Evolutionary conservation across 2,797 vertebrate species (phyloP), one percentile per base, ranked within the genome.

Genomic region (Sarcoramphus papa): DNA sequence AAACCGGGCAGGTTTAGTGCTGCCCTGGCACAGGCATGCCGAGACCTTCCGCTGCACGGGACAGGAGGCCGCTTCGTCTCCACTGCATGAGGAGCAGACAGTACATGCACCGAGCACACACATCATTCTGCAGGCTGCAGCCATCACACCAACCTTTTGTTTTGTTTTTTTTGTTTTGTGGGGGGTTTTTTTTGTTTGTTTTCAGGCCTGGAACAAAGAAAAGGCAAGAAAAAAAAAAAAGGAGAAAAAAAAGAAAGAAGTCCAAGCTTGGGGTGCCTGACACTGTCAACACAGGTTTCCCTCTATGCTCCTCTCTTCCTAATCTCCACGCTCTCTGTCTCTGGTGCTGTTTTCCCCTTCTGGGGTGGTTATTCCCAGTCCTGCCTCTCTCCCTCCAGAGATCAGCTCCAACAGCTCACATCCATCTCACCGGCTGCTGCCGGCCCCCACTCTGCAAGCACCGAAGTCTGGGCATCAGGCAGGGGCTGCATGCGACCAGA

Each of bases 31-130:
- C 40, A 15, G 70, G 21, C 22, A 22, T 0, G 9, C 19, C 0
- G 6, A 53, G 43, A 43, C n/a, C 28, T 50, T 50, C 21, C 2
- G 6, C 69, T 27, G 62, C 51, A 4, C 30, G 16, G 72, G 22
- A 20, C 2, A 0, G 63, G 64, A 41, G 70, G 48, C 19, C 0
- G 7, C 62, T 20, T 13, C 7, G 3, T 31, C 35, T 35, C 43
- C 0, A 4, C 41, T 33, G 56, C 6, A 0, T 2, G 17, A 65
- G 74, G 12, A 67, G 30, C 2, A 0, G 59, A 5, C 10, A n/a
- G 69, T 5, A 23, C 24, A 23, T 1, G 30, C 54, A 18, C 28
- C 0, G 0, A 47, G n/a, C 3, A 0, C 2, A 2, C 31, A 16
- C 1, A 1, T 22, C 10, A 1, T 14, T 53, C 51, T 24, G 30